Evolutionary conservation across 2,113 vertebrate genomes (phyloP).

Genomic region (Cavia porcellus): DNA sequence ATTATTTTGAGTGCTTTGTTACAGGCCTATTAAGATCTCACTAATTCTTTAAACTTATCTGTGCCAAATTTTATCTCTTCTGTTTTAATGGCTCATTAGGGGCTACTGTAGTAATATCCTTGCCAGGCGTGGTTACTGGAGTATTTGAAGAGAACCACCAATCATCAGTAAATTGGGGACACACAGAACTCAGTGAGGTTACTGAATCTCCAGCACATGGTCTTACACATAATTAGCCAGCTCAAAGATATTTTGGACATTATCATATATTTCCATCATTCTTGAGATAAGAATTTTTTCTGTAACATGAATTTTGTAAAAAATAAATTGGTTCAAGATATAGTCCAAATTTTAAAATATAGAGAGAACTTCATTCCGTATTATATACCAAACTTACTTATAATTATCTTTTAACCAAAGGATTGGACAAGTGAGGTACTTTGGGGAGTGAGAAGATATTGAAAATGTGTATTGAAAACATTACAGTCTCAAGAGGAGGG

Average conservation of each 20-base stretch:
- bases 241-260: neutral
- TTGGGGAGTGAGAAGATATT: neutral
- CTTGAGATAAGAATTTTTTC: neutral
- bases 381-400: neutral
- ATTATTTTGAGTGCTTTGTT: constrained; percentile 2
- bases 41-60: neutral
- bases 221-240: neutral
- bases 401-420: neutral
- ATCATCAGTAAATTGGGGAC: neutral
- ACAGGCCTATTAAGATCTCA: neutral
- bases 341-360: neutral
- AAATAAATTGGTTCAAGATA: neutral
- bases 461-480: neutral
- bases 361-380: neutral
- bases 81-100: neutral
- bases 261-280: neutral
- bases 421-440: neutral
- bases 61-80: neutral
- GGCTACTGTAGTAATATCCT: neutral
- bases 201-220: neutral
- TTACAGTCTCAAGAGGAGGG: neutral
- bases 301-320: neutral
- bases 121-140: neutral
- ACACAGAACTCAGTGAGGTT: neutral
- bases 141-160: neutral